Conservation (phyloP, 2,888 invertebrate species). For the Agyllia agylla region DNA sequence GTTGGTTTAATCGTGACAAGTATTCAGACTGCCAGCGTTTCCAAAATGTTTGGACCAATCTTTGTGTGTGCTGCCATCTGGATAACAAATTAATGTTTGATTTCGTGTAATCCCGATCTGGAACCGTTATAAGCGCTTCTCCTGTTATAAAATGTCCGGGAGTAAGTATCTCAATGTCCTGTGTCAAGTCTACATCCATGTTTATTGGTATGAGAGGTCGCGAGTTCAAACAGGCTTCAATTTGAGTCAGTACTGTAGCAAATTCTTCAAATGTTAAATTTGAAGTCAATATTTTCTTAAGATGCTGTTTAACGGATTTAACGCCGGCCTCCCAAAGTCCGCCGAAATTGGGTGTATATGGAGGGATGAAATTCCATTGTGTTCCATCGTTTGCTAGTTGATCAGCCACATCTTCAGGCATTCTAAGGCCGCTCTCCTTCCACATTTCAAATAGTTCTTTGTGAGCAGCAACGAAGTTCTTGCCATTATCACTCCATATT, state of each 20-base stretch:
- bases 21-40: slow-evolving; percentile 73
- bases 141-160: slow-evolving; percentile 41
- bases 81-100: slow-evolving; percentile 34
- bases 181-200: neutral
- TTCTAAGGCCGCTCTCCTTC: slow-evolving; percentile 1
- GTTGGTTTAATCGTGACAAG: slow-evolving; percentile 53
- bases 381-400: slow-evolving; percentile 48
- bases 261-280: slow-evolving; percentile 51
- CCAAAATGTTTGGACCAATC: slow-evolving; percentile 64
- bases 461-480: slow-evolving; percentile 54
- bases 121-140: slow-evolving; percentile 36
- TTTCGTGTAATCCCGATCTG: slow-evolving; percentile 12
- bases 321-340: slow-evolving; percentile 73
- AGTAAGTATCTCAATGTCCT: slow-evolving; percentile 27
- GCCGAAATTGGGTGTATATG: slow-evolving; percentile 58
- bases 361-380: slow-evolving; percentile 66
- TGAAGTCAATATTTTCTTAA: slow-evolving; percentile 42
- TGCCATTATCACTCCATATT: slow-evolving; percentile 63
- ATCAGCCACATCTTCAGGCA: neutral
- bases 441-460: slow-evolving; percentile 41
- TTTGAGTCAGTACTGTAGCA: slow-evolving; percentile 28
- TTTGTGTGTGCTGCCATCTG: slow-evolving; percentile 68
- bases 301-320: slow-evolving; percentile 63
- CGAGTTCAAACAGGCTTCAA: slow-evolving; percentile 37
- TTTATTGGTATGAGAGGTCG: slow-evolving; percentile 19